Evolutionary conservation across 2,797 vertebrate genomes (phyloP).

Genomic region (Diceros bicornis): DNA sequence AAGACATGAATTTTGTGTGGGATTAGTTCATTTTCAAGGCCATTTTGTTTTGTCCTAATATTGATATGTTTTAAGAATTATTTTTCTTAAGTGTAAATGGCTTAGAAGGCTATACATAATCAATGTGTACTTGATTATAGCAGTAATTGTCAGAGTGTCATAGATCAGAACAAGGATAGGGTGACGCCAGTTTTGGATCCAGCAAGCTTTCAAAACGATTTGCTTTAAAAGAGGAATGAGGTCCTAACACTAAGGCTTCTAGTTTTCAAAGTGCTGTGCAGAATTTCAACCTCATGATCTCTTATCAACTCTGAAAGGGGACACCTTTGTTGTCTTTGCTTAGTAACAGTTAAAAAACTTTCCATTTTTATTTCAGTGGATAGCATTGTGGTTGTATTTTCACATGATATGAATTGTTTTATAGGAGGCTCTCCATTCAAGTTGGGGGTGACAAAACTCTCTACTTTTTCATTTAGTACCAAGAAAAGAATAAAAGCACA

Average conservation of each 20-base stretch:
- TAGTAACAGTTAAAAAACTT: conserved; percentile 49
- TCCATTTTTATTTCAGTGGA: conserved; percentile 64
- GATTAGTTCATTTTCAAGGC: conserved; percentile 57
- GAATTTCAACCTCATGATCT: conserved; percentile 67
- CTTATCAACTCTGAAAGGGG: conserved; percentile 64
- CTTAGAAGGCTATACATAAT: neutral
- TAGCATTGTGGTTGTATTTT: neutral
- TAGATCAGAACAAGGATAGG: conserved; percentile 52
- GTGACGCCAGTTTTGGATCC: neutral
- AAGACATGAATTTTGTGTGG: conserved; percentile 40
- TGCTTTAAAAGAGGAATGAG: conserved; percentile 63
- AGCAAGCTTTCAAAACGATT: conserved; percentile 56
- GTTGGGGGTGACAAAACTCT: neutral
- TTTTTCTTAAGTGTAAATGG: conserved; percentile 49
- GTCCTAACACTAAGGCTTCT: conserved; percentile 8
- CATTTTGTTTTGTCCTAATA: conserved; percentile 51
- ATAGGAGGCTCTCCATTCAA: neutral
- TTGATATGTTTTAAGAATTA: conserved; percentile 25
- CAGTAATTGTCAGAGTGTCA: conserved; percentile 45
- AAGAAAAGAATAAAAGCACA: conserved; percentile 35
- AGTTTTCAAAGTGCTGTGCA: conserved; percentile 55
- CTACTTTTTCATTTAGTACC: conserved; percentile 22
- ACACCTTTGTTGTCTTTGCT: conserved; percentile 67
- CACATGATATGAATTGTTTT: conserved; percentile 46
- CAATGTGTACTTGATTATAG: conserved; percentile 46